Evolutionary conservation across 1,140 invertebrate species (phyloP).

Genomic region (Tigriopus japonicus): DNA sequence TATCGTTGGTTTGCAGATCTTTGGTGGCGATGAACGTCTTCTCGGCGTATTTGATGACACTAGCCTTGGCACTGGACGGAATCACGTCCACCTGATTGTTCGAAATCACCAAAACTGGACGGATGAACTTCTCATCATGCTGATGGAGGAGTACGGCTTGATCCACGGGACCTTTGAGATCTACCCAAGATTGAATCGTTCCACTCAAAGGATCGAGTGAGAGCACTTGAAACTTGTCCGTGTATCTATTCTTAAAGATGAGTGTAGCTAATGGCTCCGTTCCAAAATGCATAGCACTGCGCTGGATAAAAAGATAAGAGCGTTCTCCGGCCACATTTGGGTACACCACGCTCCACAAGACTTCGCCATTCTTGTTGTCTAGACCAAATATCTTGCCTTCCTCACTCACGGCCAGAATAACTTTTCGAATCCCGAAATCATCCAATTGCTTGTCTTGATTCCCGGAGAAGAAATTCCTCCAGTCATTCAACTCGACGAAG

Average conservation of each 20-base stretch:
- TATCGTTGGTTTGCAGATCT: background rate
- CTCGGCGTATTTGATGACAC: background rate
- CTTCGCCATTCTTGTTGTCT: slow-evolving; percentile 1
- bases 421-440: slow-evolving; percentile 10
- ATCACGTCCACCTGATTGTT: background rate
- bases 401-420: slow-evolving; percentile 5
- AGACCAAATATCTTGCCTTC: slow-evolving; percentile 5
- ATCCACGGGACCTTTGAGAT: background rate
- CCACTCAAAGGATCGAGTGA: slow-evolving; percentile 3
- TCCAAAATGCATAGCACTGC: background rate
- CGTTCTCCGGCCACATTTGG: background rate
- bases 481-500: background rate
- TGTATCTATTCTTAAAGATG: background rate
- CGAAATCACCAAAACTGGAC: background rate
- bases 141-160: slow-evolving; percentile 5
- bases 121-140: slow-evolving; percentile 1
- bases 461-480: background rate
- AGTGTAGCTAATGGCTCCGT: background rate
- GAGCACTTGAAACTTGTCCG: background rate
- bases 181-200: background rate
- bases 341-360: slow-evolving; percentile 4
- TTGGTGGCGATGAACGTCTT: background rate
- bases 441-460: background rate
- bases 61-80: background rate
- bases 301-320: background rate